Evolutionary conservation across 2,888 invertebrate species (phyloP), one percentile per base, ranked within the genome.

Genomic region (Isoperla grammatica): DNA sequence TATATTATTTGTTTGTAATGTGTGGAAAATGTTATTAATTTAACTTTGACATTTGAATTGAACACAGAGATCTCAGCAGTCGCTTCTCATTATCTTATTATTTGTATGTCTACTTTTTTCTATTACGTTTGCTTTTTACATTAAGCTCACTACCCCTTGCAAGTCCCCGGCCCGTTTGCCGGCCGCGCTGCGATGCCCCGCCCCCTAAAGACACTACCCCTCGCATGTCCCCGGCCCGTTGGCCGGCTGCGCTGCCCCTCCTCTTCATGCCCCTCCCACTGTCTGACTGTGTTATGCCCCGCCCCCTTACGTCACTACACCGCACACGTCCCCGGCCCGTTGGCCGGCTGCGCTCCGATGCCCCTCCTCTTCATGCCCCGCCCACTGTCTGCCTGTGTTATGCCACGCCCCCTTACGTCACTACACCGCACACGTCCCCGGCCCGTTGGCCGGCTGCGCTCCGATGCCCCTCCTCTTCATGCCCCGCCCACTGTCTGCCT

Each of bases 221-320:
- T n/a, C n/a, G n/a, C n/a, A n/a, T n/a, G n/a, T n/a, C n/a, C 86
- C 83, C 0, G 88, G 84, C 0, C 86, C 87, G 69, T 79, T 84
- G 1, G 84, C 78, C 1, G 89, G 88, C 68, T 87, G 82, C 0
- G 86, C 86, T 79, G 1, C 88, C 88, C 43, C 89, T 77, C 19
- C 79, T 76, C 64, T 84, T 79, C 81, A 90, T 80, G 49, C 89
- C n/a, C n/a, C n/a, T n/a, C n/a, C n/a, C n/a, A n/a, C n/a, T n/a
- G n/a, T n/a, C n/a, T n/a, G n/a, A n/a, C n/a, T n/a, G n/a, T n/a
- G n/a, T n/a, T n/a, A n/a, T n/a, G n/a, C n/a, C n/a, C n/a, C n/a
- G n/a, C n/a, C n/a, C n/a, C n/a, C n/a, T n/a, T n/a, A n/a, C n/a
- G n/a, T n/a, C 29, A 29, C 29, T 29, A 29, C 29, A 29, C 29